Evolutionary conservation across 2,113 vertebrate species (phyloP), one percentile per base, ranked within the genome.

Genomic region (Crocuta crocuta): DNA sequence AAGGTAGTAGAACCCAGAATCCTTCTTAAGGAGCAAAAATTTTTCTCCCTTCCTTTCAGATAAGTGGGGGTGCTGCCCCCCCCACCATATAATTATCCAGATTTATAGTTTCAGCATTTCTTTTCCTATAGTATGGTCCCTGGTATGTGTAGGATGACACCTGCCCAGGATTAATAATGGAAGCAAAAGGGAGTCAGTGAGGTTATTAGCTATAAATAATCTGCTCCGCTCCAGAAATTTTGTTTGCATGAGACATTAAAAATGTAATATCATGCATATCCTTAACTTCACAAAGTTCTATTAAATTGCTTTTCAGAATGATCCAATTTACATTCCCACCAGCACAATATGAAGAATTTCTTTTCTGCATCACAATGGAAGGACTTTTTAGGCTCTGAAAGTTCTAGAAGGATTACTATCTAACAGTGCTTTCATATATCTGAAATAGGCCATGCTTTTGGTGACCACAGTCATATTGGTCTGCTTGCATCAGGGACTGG

Each of bases 131-230:
- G 19, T 55, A 4, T 2, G 83, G 53, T 73, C 39, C n/a, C 10
- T 43, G 7, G 13, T 48, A 70, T 58, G 23, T 79, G 6, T 28
- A 95, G 35, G 13, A 66, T 86, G 78, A 50, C 21, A 92, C 82
- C n/a, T 82, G 55, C 43, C 31, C 24, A 73, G 70, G 55, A 70
- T 68, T 88, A 66, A 97, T 13, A 76, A 61, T 68, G 55, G 63
- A 97, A 65, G 48, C 88, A 85, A 96, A 97, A 63, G 33, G 31
- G 92, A 92, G 63, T 26, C 39, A 0, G 23, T 21, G 58, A 86
- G 55, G 48, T 68, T 48, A 90, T 97, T 84, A 80, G 24, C 65
- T 95, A 1, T 83, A 68, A 94, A 76, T 63, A 94, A 83, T 65
- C 50, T 91, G 8, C 50, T 84, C 31, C 85, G 66, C 12, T 76